These are phyloP conservation scores for Hesperophylax magnus DNA, from an alignment of 1,140 invertebrate genomes.

Conservation along the genomic window DNA sequence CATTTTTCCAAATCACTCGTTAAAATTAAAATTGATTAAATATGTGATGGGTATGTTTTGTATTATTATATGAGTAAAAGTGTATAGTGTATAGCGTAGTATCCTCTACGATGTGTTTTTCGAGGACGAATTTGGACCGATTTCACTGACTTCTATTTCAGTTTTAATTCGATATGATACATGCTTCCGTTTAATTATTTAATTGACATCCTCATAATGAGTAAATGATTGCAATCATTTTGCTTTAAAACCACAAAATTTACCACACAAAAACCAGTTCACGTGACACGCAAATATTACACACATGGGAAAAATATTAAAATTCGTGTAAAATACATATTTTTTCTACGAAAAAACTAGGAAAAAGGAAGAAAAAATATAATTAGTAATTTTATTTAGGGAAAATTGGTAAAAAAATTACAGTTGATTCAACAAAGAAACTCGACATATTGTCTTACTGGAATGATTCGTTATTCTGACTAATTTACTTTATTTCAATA, in stretches of 20 bases:
- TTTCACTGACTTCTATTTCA: no score
- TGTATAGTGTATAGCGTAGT: no score
- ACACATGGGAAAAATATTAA: constrained; percentile 10
- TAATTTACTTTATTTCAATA: no score
- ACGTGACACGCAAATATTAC: constrained; percentile 1
- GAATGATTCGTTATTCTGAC: no score
- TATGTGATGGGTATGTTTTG: no score
- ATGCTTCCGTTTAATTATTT: not conserved
- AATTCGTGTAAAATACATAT: not conserved
- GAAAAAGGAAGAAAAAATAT: not conserved
- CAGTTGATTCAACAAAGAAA: no score
- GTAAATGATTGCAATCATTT: not conserved
- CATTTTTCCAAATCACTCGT: no score
- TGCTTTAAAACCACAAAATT: not conserved
- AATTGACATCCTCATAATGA: not conserved
- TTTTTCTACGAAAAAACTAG: not conserved
- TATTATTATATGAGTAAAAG: no score
- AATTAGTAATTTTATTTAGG: not conserved
- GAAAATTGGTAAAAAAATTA: not conserved
- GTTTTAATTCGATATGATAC: not conserved
- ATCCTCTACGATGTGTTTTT: no score
- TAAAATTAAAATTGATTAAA: no score
- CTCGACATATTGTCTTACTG: no score
- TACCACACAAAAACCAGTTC: not conserved
- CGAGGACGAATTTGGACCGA: no score